Base-by-base conservation (phyloP, 2,888 invertebrate species). In the Aphidoletes aphidimyza region DNA sequence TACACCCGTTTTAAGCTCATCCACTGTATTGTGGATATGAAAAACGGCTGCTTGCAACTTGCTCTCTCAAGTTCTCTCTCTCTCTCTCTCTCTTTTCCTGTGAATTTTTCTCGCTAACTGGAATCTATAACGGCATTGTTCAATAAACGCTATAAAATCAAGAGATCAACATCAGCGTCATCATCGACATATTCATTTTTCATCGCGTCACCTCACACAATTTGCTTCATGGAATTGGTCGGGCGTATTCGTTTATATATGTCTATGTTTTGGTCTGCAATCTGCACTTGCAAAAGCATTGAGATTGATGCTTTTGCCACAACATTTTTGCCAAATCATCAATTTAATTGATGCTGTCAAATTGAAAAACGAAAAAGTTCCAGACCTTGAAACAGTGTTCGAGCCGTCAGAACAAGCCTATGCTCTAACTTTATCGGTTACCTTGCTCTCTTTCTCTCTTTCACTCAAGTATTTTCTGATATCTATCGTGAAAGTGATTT, bases 301-400 rank as follows among this genome's bases (percentile, higher is more conserved):
- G 30, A 69, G 69, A 69, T 30, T 69, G 30, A 69, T 69, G 69
- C 14, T 2, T 1, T 14, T 69, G 30, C 14, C 69, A 30, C 34
- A 69, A 69, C 69, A 69, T 69, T 69, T 30, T 30, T 30, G 30
- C 69, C 30, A 69, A 69, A 69, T 69, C 69, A 69, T 69, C 69
- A 69, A 69, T 69, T 69, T 34, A 34, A 69, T 69, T 30, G 69
- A 30, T 14, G 30, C 69, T 26, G 1, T 11, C 2, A 69, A 69
- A 69, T 30, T n/a, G 69, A 69, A 34, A 11, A 8, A 34, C 0
- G 14, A 34, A 69, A 34, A 30, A 6, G 2, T 54, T 17, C 22
- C 26, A n/a, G n/a, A n/a, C n/a, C n/a, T n/a, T n/a, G 34, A 69
- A 30, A 69, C 11, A 17, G 34, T 6, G 30, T 30, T 69, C 11